Evolutionary conservation across 2,797 vertebrate species (phyloP).

Genomic region (Neosilurus hyrtlii): DNA sequence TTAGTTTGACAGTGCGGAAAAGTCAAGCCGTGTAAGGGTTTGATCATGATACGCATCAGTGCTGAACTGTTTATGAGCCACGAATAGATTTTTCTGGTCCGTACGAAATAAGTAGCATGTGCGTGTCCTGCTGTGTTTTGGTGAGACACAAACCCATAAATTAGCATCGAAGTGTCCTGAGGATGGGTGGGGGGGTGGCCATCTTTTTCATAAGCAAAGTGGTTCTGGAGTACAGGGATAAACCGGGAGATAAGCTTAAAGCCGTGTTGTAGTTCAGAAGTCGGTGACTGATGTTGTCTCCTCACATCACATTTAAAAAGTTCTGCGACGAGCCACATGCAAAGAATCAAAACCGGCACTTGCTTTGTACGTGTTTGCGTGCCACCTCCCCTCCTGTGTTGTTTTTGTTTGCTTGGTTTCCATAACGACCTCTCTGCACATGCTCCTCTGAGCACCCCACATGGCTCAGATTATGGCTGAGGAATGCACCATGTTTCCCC

Average conservation of each 20-base stretch:
- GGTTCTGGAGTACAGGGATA: slow-evolving; percentile 21
- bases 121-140: not conserved
- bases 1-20: not conserved
- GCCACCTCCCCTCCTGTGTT: slow-evolving; percentile 46
- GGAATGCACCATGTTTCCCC: slow-evolving; percentile 53
- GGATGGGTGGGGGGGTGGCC: not conserved
- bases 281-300: slow-evolving; percentile 49
- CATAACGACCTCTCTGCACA: slow-evolving; percentile 68
- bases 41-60: not conserved
- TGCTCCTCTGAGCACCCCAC: slow-evolving; percentile 75
- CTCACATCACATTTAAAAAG: not conserved
- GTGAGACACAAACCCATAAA: not conserved
- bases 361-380: slow-evolving; percentile 36
- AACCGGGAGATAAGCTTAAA: slow-evolving; percentile 33
- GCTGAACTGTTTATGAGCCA: not conserved
- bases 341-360: slow-evolving; percentile 56
- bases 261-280: slow-evolving; percentile 15
- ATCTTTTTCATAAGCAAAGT: slow-evolving; percentile 15
- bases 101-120: not conserved
- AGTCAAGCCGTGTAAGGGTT: not conserved
- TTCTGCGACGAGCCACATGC: slow-evolving; percentile 66
- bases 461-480: slow-evolving; percentile 72
- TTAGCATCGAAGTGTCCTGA: not conserved
- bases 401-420: slow-evolving; percentile 75
- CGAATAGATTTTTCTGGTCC: not conserved